Conservation (phyloP, 2,113 vertebrate genomes). For the Terrapene triunguis region DNA sequence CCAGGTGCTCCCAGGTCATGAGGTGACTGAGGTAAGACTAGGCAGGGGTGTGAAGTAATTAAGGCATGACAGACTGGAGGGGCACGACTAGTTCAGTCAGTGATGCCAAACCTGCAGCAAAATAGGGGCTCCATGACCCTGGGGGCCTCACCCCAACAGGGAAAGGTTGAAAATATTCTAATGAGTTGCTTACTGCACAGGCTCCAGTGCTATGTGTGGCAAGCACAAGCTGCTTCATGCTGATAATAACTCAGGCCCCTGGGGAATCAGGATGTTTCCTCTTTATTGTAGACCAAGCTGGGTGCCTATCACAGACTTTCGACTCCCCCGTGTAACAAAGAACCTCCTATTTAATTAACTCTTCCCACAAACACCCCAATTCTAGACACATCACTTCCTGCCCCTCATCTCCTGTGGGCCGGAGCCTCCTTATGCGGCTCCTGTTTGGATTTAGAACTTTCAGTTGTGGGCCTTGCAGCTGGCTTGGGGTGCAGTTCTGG, state of each 20-base stretch:
- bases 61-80: background rate
- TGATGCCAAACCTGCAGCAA: background rate
- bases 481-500: fast-evolving
- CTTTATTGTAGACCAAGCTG: background rate
- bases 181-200: background rate
- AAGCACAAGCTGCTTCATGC: background rate
- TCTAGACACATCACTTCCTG: background rate
- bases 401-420: fast-evolving
- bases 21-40: fast-evolving
- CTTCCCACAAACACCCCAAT: background rate
- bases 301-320: fast-evolving
- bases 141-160: fast-evolving
- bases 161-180: background rate
- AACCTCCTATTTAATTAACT: background rate
- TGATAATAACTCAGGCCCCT: fast-evolving
- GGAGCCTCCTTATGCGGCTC: background rate
- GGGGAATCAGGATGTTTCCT: background rate
- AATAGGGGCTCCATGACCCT: fast-evolving
- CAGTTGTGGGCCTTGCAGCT: fast-evolving
- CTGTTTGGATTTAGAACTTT: background rate
- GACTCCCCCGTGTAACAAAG: background rate
- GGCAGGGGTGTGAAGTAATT: background rate
- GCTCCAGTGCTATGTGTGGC: fast-evolving
- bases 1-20: background rate
- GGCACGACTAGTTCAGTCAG: fast-evolving